Evolutionary conservation across 2,797 vertebrate genomes (phyloP).

Genomic region (Crocodylus rhombifer): DNA sequence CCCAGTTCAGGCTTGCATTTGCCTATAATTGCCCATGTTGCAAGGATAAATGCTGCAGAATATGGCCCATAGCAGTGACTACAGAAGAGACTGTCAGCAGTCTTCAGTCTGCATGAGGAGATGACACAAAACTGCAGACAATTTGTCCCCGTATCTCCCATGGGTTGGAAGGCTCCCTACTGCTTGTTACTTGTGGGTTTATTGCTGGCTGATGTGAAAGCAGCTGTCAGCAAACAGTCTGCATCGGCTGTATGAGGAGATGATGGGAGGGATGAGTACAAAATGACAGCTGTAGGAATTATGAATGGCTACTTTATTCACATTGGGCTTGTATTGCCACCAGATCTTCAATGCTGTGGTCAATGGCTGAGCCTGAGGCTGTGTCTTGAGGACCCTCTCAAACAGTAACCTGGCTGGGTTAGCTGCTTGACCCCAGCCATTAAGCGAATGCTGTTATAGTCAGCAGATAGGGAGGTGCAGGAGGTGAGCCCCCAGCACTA

Average conservation of each 20-base stretch:
- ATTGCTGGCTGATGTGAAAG: fast-evolving
- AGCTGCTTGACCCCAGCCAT: background rate
- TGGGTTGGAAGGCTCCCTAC: fast-evolving
- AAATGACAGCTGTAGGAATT: fast-evolving
- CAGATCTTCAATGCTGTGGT: background rate
- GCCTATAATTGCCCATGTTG: background rate
- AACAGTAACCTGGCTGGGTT: background rate
- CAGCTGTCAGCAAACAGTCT: background rate
- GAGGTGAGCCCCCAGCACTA: fast-evolving
- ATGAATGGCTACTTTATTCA: background rate
- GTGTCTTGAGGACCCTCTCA: background rate
- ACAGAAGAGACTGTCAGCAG: background rate
- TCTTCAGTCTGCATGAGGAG: fast-evolving
- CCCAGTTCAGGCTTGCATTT: background rate
- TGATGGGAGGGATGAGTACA: fast-evolving
- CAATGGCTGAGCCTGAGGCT: too few species aligned
- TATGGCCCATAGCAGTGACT: background rate
- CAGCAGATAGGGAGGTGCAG: fast-evolving
- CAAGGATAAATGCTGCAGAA: background rate
- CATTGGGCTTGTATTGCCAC: fast-evolving
- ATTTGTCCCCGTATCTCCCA: background rate
- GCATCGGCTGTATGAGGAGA: fast-evolving
- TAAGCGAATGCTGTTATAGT: background rate
- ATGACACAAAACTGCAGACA: fast-evolving
- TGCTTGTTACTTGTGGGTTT: background rate